Base-by-base conservation (phyloP, 2,888 invertebrate species). In the Cabera pusaria region DNA sequence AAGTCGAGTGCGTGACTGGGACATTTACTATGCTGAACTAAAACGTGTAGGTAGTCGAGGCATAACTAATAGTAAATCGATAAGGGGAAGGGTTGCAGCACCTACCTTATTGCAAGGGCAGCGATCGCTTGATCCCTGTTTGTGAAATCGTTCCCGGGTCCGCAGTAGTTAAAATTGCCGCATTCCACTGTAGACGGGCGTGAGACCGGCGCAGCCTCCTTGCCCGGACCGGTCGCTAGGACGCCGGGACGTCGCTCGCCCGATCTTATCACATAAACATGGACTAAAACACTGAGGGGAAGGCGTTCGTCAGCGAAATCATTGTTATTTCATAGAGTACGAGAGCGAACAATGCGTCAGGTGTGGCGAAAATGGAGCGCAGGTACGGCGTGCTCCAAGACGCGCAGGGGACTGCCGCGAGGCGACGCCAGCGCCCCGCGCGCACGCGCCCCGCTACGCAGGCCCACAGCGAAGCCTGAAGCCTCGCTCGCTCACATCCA, bases 161-260 rank as follows among this genome's bases (percentile, higher is more conserved):
- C 78, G 86, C 85, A 85, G 85, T 85, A 83, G 86, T 85, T 86
- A 86, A 87, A 86, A 85, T 86, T 86, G 79, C 87, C 84, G 87
- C 87, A 88, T 88, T 88, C 87, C 87, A 76, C 76, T 78, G 80
- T 79, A 79, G 73, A 70, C 79, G 73, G 80, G 83, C 82, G 81
- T 75, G 74, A 73, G 78, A 76, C 77, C 76, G 76, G 72, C 81
- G 82, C 84, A 84, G 82, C 82, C 73, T 85, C 83, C 79, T 76
- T 74, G 72, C 77, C 75, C 74, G 80, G 83, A 82, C 82, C 83
- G 82, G 81, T 81, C 75, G 77, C 63, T 49, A 54, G 44, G 59
- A 43, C 40, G 49, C 57, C 56, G 52, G 47, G 53, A 59, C 43
- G 25, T 64, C 66, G 61, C 66, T 52, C 58, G 46, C 39, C 48